A percentile compares a stretch with the other conserved stretches of the same genome.
phyloP scores from a whole-genome alignment of 2,888 invertebrate species.

The Holacanthella duospinosa region DNA sequence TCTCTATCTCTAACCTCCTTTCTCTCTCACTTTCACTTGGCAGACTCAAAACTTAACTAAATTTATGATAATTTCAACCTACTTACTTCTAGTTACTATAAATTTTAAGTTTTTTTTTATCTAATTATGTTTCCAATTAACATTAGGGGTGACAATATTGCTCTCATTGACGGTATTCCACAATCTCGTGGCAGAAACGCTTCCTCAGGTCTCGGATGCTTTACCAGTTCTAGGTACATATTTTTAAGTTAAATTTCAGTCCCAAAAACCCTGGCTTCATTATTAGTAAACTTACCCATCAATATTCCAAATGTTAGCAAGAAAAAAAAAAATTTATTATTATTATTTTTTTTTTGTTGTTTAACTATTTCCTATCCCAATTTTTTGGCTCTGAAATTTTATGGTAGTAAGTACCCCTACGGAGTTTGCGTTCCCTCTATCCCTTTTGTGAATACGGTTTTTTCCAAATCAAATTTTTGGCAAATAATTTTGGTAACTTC shows the following conservation, averaged over 20 bases:
- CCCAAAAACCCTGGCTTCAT: too few species aligned
- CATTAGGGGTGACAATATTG: slow-evolving; percentile 48
- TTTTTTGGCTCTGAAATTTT: neutral
- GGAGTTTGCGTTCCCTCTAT: neutral
- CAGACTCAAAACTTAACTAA: neutral
- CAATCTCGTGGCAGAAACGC: slow-evolving; percentile 49
- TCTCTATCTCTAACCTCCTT: too few species aligned
- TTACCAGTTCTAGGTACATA: slow-evolving; percentile 46
- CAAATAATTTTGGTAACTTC: slow-evolving; percentile 1
- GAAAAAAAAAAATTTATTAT: neutral
- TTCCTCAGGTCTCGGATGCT: slow-evolving; percentile 49
- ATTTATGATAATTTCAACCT: slow-evolving; percentile 1
- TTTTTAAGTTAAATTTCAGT: too few species aligned
- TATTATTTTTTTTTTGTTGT: too few species aligned
- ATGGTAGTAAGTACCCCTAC: neutral
- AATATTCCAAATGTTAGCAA: too few species aligned
- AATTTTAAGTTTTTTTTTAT: neutral
- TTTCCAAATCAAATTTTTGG: slow-evolving; percentile 5
- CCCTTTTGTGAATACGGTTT: slow-evolving; percentile 4
- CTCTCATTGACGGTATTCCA: slow-evolving; percentile 50
- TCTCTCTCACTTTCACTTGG: neutral
- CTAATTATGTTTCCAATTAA: neutral
- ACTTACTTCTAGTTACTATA: neutral
- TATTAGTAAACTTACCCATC: too few species aligned
- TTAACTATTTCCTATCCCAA: neutral